A percentile compares a stretch with the other conserved stretches of the same genome.
These are phyloP conservation scores for Manis pentadactyla DNA, from an alignment of 2,797 vertebrate genomes.

Conservation along the genomic window DNA sequence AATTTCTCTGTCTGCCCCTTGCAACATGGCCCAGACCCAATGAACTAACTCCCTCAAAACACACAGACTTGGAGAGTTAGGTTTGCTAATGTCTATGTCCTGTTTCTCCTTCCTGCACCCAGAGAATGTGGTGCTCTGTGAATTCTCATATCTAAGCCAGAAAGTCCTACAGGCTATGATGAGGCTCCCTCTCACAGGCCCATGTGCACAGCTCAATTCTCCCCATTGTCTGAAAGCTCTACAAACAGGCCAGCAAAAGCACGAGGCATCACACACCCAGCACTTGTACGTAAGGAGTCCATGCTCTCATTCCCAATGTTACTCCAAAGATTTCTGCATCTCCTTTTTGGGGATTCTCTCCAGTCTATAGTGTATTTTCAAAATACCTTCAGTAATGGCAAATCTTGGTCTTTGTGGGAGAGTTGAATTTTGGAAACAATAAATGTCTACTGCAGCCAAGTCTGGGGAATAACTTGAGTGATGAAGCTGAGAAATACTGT, in stretches of 20 bases:
- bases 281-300: accelerated
- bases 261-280: no score
- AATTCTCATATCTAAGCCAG: slow-evolving; percentile 3
- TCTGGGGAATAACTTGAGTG: background rate
- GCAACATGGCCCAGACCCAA: background rate
- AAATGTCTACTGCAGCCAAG: slow-evolving; percentile 41
- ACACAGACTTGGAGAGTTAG: background rate
- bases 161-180: background rate
- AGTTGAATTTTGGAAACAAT: slow-evolving; percentile 43
- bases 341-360: background rate
- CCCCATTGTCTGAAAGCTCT: background rate
- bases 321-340: background rate
- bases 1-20: slow-evolving; percentile 46
- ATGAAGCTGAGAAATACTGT: slow-evolving; percentile 37
- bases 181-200: background rate
- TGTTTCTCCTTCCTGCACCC: background rate
- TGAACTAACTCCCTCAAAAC: background rate
- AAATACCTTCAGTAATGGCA: background rate
- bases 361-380: background rate
- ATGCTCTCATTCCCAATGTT: background rate
- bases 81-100: background rate
- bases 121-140: background rate
- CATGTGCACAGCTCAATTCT: background rate
- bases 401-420: background rate
- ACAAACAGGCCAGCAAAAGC: background rate